Base-by-base conservation (phyloP, 2,888 invertebrate genomes). In the Boloria selene region DNA sequence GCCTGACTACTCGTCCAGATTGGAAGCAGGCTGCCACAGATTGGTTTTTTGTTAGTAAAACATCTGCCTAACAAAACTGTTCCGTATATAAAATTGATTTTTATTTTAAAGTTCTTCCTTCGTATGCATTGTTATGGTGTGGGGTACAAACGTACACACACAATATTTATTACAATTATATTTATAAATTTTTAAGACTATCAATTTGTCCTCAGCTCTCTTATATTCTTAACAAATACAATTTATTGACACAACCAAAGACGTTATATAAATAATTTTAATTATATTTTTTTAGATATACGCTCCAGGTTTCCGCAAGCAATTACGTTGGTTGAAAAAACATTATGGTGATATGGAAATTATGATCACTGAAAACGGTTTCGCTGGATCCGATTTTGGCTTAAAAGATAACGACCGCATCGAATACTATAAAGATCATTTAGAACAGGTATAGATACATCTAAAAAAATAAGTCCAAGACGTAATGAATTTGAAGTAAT, bases 331-430 rank as follows among this genome's bases (percentile, higher is more conserved):
- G 84, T 72, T 93, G 59, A 90, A 87, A 73, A 71, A 86, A 16
- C 75, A 81, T 50, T 93, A 90, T 65, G 85, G 85, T 0, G 85
- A 83, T 31, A 13, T 85, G 2, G 77, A 82, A 31, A 78, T 91
- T 26, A 66, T 90, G 44, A 84, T 93, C 49, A 87, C 89, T 0
- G 93, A 93, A 74, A 93, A 92, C 68, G 93, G 93, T 0, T 84
- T 77, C 65, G 75, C 85, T 0, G 69, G 62, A 3, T 72, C 74
- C 1, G 73, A 70, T 0, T 73, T 69, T 0, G 74, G 75, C 1
- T 67, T 86, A 0, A 69, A 81, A 13, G 90, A 90, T 55, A 16
- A 69, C 0, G 73, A 73, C 2, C 72, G 87, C 0, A 59, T 80
- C 1, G 31, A 77, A 0, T 83, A 75, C 61, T 78, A 77, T 22